A percentile compares a stretch with the other conserved stretches of the same genome.
Evolutionary conservation across 2,888 invertebrate species (phyloP).

Genomic region (Chrysolina americana): DNA sequence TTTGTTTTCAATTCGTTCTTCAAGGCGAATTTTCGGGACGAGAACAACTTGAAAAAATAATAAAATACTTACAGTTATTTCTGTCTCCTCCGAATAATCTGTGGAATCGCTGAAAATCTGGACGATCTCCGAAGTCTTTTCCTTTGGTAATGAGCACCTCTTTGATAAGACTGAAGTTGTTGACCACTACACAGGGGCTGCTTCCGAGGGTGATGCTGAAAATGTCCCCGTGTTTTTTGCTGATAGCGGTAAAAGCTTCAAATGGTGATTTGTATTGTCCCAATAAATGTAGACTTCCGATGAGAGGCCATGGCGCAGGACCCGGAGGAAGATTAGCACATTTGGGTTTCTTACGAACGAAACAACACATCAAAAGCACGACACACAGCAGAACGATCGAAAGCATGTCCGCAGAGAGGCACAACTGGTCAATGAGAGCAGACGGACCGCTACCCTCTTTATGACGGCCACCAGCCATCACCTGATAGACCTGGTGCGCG

Average conservation of each 20-base stretch:
- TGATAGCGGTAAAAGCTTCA: slow-evolving; percentile 79
- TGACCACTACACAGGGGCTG: slow-evolving; percentile 81
- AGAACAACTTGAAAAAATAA: slow-evolving; percentile 6
- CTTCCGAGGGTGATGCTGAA: slow-evolving; percentile 80
- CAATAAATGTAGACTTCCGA: slow-evolving; percentile 81
- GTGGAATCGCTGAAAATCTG: slow-evolving; percentile 86
- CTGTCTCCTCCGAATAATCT: slow-evolving; percentile 87
- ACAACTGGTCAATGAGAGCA: slow-evolving; percentile 65
- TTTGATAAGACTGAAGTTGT: slow-evolving; percentile 79
- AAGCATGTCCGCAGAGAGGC: slow-evolving; percentile 64
- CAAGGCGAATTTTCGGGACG: background rate
- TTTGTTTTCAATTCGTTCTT: background rate
- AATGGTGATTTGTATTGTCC: slow-evolving; percentile 79
- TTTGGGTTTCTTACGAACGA: slow-evolving; percentile 52
- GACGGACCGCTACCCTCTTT: slow-evolving; percentile 68
- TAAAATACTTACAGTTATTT: slow-evolving; percentile 88
- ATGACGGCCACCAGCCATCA: slow-evolving; percentile 59
- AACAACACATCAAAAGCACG: slow-evolving; percentile 65
- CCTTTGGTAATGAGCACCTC: slow-evolving; percentile 86
- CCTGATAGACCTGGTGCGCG: slow-evolving; percentile 62
- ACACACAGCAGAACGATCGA: slow-evolving; percentile 64
- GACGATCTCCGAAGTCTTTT: slow-evolving; percentile 86
- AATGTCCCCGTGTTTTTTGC: slow-evolving; percentile 81
- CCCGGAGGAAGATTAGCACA: slow-evolving; percentile 73
- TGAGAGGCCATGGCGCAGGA: slow-evolving; percentile 77